Evolutionary conservation across 2,888 invertebrate species (phyloP).

Genomic region (Boloria selene): DNA sequence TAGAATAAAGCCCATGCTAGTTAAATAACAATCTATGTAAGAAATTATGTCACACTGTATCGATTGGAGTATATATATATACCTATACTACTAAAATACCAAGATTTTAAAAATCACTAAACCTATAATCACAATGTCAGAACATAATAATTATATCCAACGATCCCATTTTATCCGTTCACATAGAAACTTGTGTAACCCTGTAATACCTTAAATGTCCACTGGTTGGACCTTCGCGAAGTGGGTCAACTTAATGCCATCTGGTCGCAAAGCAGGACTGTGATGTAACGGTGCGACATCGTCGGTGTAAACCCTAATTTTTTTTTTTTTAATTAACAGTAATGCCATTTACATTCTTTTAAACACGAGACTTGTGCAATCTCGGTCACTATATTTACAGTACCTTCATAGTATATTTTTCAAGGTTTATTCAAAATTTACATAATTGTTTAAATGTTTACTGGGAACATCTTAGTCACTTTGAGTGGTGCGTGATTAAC

Average conservation of each 20-base stretch:
- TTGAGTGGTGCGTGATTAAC: no score
- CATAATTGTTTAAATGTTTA: no score
- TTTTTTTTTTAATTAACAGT: constrained; percentile 34
- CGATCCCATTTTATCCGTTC: constrained; percentile 32
- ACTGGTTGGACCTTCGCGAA: constrained; percentile 71
- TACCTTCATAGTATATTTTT: no score
- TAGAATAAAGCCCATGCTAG: no score
- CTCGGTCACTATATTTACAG: no score
- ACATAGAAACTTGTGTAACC: constrained; percentile 63
- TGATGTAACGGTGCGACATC: constrained; percentile 59
- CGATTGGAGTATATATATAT: no score
- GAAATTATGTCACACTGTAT: no score
- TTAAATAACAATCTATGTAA: no score
- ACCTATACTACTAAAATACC: no score
- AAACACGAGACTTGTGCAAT: constrained; percentile 11
- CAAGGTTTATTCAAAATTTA: no score
- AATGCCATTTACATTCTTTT: constrained; percentile 23
- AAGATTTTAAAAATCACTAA: background rate
- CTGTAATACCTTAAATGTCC: constrained; percentile 67
- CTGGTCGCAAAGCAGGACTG: constrained; percentile 65
- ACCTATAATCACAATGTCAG: background rate
- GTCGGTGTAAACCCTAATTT: constrained; percentile 35
- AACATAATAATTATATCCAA: constrained; percentile 21
- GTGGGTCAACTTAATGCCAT: constrained; percentile 77
- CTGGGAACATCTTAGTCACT: no score